Conservation (phyloP, 2,797 vertebrate species). For the Tokudaia tokunoshimensis region DNA sequence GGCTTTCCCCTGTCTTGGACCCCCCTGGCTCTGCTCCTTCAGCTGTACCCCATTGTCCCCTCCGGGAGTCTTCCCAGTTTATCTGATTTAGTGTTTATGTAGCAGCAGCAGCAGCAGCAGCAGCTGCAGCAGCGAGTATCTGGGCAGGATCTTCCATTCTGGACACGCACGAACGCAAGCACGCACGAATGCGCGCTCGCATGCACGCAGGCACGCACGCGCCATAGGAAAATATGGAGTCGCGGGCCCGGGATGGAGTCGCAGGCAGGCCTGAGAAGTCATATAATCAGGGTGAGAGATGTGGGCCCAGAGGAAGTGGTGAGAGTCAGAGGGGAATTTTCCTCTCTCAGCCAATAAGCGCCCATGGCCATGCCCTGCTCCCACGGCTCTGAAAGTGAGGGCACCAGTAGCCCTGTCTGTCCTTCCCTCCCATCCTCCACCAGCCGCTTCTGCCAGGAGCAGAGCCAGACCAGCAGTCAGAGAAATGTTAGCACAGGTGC, state of each 20-base stretch:
- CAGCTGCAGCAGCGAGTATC: background rate
- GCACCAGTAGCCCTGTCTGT: background rate
- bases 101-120: too few species aligned
- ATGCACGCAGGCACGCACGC: background rate
- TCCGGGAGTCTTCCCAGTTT: rapidly evolving
- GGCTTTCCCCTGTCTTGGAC: background rate
- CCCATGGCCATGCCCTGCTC: background rate
- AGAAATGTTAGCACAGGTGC: rapidly evolving
- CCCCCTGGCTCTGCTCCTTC: background rate
- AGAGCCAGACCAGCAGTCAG: rapidly evolving
- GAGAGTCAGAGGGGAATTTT: background rate
- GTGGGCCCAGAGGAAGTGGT: background rate
- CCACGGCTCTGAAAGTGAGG: background rate
- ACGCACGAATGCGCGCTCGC: background rate
- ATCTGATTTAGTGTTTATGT: background rate
- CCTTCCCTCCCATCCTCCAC: background rate
- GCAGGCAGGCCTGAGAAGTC: background rate
- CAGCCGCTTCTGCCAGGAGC: background rate
- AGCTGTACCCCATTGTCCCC: background rate
- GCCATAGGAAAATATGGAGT: background rate
- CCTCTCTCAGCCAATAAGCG: background rate
- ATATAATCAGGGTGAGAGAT: background rate
- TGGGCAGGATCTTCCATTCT: background rate
- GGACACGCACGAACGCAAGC: background rate
- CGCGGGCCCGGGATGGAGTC: background rate